These are phyloP conservation scores for Formica exsecta DNA, from an alignment of 1,140 invertebrate species.

Conservation along the genomic window DNA sequence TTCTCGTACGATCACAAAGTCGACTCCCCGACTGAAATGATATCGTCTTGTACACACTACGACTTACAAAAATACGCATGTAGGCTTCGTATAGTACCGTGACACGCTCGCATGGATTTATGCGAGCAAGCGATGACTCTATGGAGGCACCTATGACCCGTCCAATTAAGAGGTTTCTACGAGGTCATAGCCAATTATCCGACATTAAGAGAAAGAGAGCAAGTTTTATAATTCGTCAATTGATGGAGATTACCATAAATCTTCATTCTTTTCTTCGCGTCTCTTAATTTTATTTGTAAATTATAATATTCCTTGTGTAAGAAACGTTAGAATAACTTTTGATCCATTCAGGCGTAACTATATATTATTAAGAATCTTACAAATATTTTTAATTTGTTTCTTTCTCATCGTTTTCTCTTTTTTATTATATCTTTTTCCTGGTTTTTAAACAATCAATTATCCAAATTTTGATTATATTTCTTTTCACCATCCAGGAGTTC, in stretches of 20 bases:
- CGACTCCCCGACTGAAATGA: conserved; percentile 69
- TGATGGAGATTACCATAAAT: conserved; percentile 14
- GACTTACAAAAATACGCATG: conserved; percentile 35
- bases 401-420: neutral
- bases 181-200: conserved; percentile 64
- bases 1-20: conserved; percentile 65
- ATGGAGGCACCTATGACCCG: conserved; percentile 45
- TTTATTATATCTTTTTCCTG: neutral
- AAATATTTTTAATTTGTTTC: neutral
- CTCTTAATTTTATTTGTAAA: neutral
- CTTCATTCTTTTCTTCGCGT: neutral
- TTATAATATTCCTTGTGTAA: neutral
- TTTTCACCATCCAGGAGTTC: neutral
- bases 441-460: conserved; percentile 3
- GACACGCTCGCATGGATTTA: conserved; percentile 63
- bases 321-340: neutral
- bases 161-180: conserved; percentile 62
- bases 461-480: neutral
- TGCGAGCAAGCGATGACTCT: conserved; percentile 61
- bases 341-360: neutral
- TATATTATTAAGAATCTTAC: neutral
- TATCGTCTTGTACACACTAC: conserved; percentile 60
- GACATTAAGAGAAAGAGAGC: conserved; percentile 31
- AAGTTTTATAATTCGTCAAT: conserved; percentile 55
- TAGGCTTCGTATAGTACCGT: conserved; percentile 26